Evolutionary conservation across 2,113 vertebrate genomes (phyloP).

Genomic region (Grammomys dolichurus): DNA sequence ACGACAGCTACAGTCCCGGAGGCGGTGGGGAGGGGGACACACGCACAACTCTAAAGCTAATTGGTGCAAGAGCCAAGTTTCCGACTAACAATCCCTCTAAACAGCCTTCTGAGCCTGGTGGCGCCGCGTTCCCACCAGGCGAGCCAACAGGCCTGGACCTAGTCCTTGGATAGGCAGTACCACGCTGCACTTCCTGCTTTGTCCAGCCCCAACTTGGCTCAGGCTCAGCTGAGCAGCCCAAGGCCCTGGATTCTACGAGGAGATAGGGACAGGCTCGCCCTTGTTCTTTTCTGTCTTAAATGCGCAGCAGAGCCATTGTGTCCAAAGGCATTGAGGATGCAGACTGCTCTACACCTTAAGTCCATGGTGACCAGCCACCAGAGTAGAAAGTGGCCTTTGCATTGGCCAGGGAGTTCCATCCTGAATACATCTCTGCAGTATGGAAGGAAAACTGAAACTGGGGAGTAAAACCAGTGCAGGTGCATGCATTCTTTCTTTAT

Average conservation of each 20-base stretch:
- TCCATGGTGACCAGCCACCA: rapidly evolving
- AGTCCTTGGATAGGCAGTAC: not conserved
- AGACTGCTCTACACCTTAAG: not conserved
- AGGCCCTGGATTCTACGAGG: not conserved
- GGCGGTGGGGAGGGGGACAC: not conserved
- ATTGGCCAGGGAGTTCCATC: not conserved
- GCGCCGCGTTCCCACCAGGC: not conserved
- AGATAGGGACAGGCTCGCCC: not conserved
- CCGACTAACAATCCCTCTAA: too few species aligned
- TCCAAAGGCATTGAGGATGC: not conserved
- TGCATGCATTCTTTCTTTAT: not conserved
- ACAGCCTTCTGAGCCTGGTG: not conserved
- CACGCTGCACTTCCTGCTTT: not conserved
- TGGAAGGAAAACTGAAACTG: not conserved
- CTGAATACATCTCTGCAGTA: not conserved
- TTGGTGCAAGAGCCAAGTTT: not conserved
- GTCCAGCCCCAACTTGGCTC: not conserved
- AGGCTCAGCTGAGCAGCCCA: not conserved
- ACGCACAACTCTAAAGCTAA: not conserved
- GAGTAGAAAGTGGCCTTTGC: not conserved
- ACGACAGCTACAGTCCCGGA: not conserved
- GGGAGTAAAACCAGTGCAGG: not conserved
- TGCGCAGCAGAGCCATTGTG: not conserved
- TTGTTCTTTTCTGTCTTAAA: not conserved
- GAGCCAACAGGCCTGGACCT: not conserved